These are phyloP conservation scores for Porphyrio hochstetteri DNA, from an alignment of 2,113 vertebrate genomes.

Conservation along the genomic window DNA sequence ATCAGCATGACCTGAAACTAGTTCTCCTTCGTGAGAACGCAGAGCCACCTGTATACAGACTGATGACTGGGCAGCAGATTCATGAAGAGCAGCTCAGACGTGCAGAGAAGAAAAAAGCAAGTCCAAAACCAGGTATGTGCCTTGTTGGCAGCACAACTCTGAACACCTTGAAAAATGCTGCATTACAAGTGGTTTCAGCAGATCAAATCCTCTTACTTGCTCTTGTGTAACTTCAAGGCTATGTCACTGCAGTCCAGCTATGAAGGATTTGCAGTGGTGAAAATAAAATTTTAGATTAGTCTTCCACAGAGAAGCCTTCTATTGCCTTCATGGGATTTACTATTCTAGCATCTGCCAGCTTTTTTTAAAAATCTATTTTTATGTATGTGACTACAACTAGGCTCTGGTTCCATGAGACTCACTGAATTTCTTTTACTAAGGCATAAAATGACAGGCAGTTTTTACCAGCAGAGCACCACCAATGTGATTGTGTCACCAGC, in stretches of 20 bases:
- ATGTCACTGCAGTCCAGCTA: background rate
- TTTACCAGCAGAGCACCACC: background rate
- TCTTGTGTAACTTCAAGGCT: slow-evolving; percentile 32
- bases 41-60: slow-evolving; percentile 85
- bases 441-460: background rate
- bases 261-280: slow-evolving; percentile 41
- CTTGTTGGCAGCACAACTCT: background rate
- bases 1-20: slow-evolving; percentile 80
- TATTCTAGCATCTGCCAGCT: background rate
- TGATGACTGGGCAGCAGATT: slow-evolving; percentile 91
- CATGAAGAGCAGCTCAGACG: slow-evolving; percentile 82
- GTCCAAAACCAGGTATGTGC: slow-evolving; percentile 74
- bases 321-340: slow-evolving; percentile 17
- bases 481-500: background rate
- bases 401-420: background rate
- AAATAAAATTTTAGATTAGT: slow-evolving; percentile 32
- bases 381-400: background rate
- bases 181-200: background rate
- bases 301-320: background rate
- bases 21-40: slow-evolving; percentile 72
- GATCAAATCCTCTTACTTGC: slow-evolving; percentile 43
- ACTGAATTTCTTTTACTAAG: background rate
- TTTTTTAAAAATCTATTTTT: background rate
- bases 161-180: background rate
- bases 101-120: slow-evolving; percentile 78